Percentiles rank a stretch among this genome's conserved stretches.
Evolutionary conservation across 2,888 invertebrate species (phyloP).

Genomic region (Listrodromus nycthemerus): DNA sequence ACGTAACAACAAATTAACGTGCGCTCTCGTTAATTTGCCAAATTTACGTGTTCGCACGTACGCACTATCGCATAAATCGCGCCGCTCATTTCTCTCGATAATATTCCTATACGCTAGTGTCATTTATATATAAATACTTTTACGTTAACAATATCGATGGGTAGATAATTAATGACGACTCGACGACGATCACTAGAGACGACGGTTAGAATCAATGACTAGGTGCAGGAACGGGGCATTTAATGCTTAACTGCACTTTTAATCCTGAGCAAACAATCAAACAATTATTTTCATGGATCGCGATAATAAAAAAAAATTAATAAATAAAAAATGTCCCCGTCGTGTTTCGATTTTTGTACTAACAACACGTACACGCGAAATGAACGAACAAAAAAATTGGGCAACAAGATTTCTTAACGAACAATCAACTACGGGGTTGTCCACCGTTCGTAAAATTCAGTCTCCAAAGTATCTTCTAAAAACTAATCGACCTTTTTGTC

Average conservation of each 20-base stretch:
- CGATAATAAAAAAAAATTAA: background rate
- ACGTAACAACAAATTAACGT: conserved; percentile 16
- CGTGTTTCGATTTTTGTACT: conserved; percentile 2
- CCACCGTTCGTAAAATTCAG: conserved; percentile 67
- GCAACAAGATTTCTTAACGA: conserved; percentile 38
- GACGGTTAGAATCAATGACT: conserved; percentile 52
- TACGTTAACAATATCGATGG: conserved; percentile 59
- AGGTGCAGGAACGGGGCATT: conserved; percentile 31
- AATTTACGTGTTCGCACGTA: background rate
- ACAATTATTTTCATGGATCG: background rate
- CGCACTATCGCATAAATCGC: background rate
- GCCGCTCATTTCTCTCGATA: conserved; percentile 10
- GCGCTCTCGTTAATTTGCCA: conserved; percentile 48
- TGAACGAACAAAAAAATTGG: conserved; percentile 49
- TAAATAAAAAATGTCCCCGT: background rate
- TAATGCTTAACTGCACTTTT: conserved; percentile 37
- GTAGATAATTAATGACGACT: conserved; percentile 49
- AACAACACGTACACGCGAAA: background rate
- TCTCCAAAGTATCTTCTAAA: conserved; percentile 68
- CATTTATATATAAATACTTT: conserved; percentile 59
- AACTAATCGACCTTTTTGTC: conserved; percentile 59
- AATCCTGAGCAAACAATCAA: conserved; percentile 47
- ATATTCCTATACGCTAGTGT: conserved; percentile 50
- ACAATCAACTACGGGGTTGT: conserved; percentile 47
- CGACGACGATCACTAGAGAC: conserved; percentile 57